phyloP scores from a whole-genome alignment of 2,113 vertebrate species.

The Cricetomys ansorgei region DNA sequence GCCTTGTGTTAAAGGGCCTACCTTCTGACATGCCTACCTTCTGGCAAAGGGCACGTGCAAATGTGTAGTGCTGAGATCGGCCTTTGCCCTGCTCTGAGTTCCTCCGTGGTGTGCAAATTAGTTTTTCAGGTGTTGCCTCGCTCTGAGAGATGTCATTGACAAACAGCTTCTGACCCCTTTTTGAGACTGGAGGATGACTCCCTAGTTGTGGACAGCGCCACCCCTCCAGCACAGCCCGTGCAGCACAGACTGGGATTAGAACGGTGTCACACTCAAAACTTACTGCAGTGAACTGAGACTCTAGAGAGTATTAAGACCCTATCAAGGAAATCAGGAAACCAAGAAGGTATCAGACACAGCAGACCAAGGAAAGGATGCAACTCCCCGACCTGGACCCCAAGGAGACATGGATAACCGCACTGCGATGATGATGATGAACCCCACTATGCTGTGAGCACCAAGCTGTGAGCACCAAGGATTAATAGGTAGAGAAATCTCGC shows the following conservation, averaged over 20 bases:
- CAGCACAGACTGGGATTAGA: background rate
- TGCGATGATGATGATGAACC: background rate
- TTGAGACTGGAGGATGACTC: background rate
- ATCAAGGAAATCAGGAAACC: background rate
- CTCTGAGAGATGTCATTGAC: background rate
- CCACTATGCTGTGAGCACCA: too few relatives aligned
- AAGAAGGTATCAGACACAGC: background rate
- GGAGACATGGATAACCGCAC: background rate
- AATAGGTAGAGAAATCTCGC: too few relatives aligned
- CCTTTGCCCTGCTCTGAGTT: background rate
- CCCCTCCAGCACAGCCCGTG: background rate
- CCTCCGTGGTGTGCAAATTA: background rate
- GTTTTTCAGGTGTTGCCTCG: background rate
- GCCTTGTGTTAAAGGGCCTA: background rate
- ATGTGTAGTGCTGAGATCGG: background rate
- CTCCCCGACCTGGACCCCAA: background rate
- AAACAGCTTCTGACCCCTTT: background rate
- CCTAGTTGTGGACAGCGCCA: background rate
- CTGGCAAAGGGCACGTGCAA: background rate
- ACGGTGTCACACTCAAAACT: background rate
- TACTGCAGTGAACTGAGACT: background rate
- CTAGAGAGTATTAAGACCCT: background rate
- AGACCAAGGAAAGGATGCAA: background rate
- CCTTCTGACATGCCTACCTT: background rate
- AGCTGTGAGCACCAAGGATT: too few relatives aligned